Base-by-base conservation (phyloP, 1,140 invertebrate genomes). In the Spodoptera litura region DNA sequence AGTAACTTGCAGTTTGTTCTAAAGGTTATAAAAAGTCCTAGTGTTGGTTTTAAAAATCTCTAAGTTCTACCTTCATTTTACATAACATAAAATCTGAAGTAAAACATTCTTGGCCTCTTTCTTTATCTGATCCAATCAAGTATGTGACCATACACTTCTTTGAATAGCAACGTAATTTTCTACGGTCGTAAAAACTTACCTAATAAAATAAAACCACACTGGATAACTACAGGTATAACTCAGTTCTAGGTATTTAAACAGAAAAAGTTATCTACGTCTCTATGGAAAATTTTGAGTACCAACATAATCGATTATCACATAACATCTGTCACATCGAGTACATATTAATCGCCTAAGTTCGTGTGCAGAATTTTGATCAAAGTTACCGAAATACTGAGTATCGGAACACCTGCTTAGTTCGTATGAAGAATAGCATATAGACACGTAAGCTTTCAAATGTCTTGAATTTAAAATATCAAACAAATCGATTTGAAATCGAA, bases 341-440 rank as follows among this genome's bases (percentile, higher is more conserved):
- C 51, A 53, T 55, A 53, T 25, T 59, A 64, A 58, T 25, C 35
- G 56, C n/a, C 35, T 4, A 66, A 5, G 44, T 66, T 20, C 71
- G 71, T 79, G 78, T 35, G 0, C 38, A 56, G 78, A 79, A 79
- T 79, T 27, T 15, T 31, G 62, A 79, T 58, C 61, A 74, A 66
- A 73, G 53, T 74, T 68, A 52, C 49, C 52, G 52, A 56, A 73
- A 79, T 52, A 71, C 51, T 59, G 31, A 66, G 51, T 64, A 79
- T 74, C 62, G 25, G 15, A 49, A 58, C 76, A 78, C 64, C 64
- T 71, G 64, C 20, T 20, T 78, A 58, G 38, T 78, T 70, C 53
- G 64, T 27, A 64, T 72, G 56, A 71, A 78, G 31, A 77, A 66
- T 77, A 62, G 74, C 52, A 56, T 4, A n/a, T 13, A 4, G n/a